Base-by-base conservation (phyloP, 1,140 invertebrate species). In the Drosophila kanapiae region DNA sequence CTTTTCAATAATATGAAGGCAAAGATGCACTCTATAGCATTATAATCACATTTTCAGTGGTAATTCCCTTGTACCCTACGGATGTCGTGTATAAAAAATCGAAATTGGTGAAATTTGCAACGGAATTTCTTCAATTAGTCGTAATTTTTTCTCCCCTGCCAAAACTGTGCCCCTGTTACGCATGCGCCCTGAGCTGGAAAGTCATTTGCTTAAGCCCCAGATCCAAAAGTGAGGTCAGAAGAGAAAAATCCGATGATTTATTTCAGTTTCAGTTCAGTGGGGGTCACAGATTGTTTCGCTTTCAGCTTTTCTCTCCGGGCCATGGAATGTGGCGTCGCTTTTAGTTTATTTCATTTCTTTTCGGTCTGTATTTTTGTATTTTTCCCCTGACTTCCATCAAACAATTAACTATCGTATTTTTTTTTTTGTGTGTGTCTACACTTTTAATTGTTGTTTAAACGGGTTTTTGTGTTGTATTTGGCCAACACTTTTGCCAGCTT, bases 211-310 rank as follows among this genome's bases (percentile, higher is more conserved):
- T 49, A 43, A 75, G 58, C 60, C 51, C 38, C 38, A 42, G 51
- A 56, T 37, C 29, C 45, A 45, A 75, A 75, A 45, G 37, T 8
- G 31, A n/a, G 23, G 33, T 62, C 57, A 72, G 23, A 49, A n/a
- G 48, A 40, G 48, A 61, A 77, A 77, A 86, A 86, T 87, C 76
- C 72, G 83, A 77, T 80, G 79, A 87, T 86, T 87, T 80, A 82
- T 82, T 68, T 61, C 62, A 61, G 71, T 58, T 81, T 78, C 60
- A 65, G 47, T 70, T 49, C 43, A 40, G 51, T 38, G 35, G 40
- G 49, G 75, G 72, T 77, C 72, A 76, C 65, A 67, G 71, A 67
- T 76, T 67, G 70, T 63, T 75, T 76, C 61, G 71, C 72, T 75
- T 75, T 75, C 72, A 56, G 72, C 60, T 75, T 75, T 75, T 75